These are phyloP conservation scores for Tyria jacobaeae DNA, from an alignment of 2,888 invertebrate species.

Conservation along the genomic window DNA sequence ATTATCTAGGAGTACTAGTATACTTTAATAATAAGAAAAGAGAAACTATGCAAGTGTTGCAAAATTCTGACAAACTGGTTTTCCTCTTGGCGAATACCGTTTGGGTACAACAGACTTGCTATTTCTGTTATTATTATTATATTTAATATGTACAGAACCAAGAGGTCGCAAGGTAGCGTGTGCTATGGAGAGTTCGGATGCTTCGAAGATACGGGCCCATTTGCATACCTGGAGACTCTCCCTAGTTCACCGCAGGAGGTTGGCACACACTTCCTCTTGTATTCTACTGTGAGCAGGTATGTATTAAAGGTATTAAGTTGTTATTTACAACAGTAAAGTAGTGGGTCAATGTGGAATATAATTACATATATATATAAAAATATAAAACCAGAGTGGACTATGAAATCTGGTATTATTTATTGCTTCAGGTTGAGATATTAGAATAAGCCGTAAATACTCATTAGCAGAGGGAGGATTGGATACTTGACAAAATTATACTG, in stretches of 20 bases:
- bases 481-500: not conserved
- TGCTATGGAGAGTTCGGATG: slow-evolving; percentile 97
- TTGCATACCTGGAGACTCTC: slow-evolving; percentile 95
- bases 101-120: not conserved
- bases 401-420: not conserved
- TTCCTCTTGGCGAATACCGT: too few relatives aligned
- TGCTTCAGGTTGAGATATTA: too few relatives aligned
- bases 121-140: too few relatives aligned
- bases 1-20: too few relatives aligned
- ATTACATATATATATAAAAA: not conserved
- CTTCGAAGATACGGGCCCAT: slow-evolving; percentile 96
- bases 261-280: slow-evolving; percentile 93
- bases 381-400: not conserved
- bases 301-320: slow-evolving; percentile 19
- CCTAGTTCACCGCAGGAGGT: slow-evolving; percentile 95
- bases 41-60: too few relatives aligned
- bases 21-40: too few relatives aligned
- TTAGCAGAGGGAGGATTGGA: not conserved
- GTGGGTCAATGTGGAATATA: not conserved
- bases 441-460: not conserved
- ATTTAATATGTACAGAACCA: slow-evolving; percentile 80
- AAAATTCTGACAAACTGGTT: not conserved
- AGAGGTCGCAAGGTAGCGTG: slow-evolving; percentile 92
- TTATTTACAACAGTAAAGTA: too few relatives aligned
- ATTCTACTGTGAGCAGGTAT: slow-evolving; percentile 89